phyloP scores from a whole-genome alignment of 2,888 invertebrate genomes.

The Sthenelais limicola region DNA sequence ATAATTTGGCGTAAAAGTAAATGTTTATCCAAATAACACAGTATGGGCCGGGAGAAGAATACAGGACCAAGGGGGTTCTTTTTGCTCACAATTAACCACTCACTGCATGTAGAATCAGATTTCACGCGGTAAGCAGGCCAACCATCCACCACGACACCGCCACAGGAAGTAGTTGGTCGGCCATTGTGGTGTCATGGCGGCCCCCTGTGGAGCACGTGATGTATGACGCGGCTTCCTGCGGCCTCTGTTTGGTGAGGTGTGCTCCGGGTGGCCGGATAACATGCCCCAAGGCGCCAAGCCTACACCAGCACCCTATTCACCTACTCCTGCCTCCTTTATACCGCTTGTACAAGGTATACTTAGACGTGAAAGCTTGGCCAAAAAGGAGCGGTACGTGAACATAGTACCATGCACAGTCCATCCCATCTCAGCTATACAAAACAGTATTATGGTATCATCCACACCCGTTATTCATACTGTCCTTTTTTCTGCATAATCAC shows the following conservation, averaged over 20 bases:
- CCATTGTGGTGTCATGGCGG: conserved; percentile 39
- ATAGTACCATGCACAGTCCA: too few species aligned
- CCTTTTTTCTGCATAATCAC: too few species aligned
- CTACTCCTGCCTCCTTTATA: too few species aligned
- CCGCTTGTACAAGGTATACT: too few species aligned
- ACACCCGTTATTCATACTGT: too few species aligned
- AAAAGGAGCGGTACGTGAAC: too few species aligned
- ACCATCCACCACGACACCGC: conserved; percentile 33
- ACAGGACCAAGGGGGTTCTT: conserved; percentile 7
- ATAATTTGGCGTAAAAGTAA: conserved; percentile 27
- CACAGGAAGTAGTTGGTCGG: conserved; percentile 34
- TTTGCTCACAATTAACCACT: background rate
- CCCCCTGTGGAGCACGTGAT: conserved; percentile 31
- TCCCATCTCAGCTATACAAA: too few species aligned
- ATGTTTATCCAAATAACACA: conserved; percentile 39
- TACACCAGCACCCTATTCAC: too few species aligned
- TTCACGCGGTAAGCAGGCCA: conserved; percentile 11
- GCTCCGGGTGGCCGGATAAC: conserved; percentile 24
- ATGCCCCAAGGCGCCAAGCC: conserved; percentile 25
- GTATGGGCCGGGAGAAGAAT: background rate
- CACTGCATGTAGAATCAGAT: conserved; percentile 6
- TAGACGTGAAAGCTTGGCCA: too few species aligned
- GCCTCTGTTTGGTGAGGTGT: conserved; percentile 35
- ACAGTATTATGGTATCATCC: too few species aligned
- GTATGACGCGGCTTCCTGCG: conserved; percentile 32